phyloP scores from a whole-genome alignment of 2,113 vertebrate genomes.

The Chascanopsetta lugubris region DNA sequence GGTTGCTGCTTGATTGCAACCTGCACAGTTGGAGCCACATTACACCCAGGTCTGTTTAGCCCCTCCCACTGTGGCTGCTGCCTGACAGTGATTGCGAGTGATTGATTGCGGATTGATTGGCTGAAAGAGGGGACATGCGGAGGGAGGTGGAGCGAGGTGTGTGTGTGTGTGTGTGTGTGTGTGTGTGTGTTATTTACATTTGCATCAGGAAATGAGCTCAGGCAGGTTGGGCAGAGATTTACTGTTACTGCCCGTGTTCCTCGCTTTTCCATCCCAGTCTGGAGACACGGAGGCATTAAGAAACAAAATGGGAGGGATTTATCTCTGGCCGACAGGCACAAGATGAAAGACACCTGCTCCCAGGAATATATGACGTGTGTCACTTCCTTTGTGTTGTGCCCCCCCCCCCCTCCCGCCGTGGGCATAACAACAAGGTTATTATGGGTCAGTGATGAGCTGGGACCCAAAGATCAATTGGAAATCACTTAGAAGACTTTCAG shows the following conservation, averaged over 20 bases:
- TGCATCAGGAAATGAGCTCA: constrained; percentile 58
- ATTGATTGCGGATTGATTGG: constrained; percentile 65
- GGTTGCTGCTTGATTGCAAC: too few species aligned
- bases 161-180: neutral
- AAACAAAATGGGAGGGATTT: constrained; percentile 48
- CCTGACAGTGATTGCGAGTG: constrained; percentile 41
- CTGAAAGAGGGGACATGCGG: constrained; percentile 22
- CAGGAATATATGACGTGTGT: constrained; percentile 32
- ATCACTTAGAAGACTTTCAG: constrained; percentile 26
- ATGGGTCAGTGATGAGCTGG: constrained; percentile 49
- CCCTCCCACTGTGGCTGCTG: neutral
- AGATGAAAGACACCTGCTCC: constrained; percentile 62
- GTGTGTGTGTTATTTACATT: constrained; percentile 48
- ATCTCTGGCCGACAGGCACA: constrained; percentile 46
- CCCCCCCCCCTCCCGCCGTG: too few species aligned
- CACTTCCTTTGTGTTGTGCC: constrained; percentile 31
- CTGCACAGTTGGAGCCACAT: constrained; percentile 25
- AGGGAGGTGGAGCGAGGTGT: constrained; percentile 12
- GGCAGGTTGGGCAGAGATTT: constrained; percentile 56
- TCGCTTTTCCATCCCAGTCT: constrained; percentile 18
- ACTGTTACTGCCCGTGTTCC: constrained; percentile 46
- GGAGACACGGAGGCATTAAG: constrained; percentile 50
- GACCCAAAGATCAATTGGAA: constrained; percentile 55
- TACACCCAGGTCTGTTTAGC: constrained; percentile 13
- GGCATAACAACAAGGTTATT: constrained; percentile 62